These are phyloP conservation scores for Rallus crepitans DNA, from an alignment of 2,797 vertebrate genomes.

Conservation along the genomic window DNA sequence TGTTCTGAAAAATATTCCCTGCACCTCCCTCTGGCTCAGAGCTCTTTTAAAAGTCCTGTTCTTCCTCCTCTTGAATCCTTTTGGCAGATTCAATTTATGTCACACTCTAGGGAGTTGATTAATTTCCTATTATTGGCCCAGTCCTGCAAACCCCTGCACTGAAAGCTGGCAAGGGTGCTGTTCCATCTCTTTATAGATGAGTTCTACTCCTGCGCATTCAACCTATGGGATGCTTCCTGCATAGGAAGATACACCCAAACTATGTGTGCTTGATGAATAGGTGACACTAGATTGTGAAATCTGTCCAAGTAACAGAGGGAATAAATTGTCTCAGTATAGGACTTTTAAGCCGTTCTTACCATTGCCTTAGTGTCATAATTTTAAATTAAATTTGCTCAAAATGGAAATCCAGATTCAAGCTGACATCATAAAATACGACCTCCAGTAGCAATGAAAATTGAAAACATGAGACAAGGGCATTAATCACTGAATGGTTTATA, in stretches of 20 bases:
- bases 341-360: background rate
- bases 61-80: slow-evolving; percentile 16
- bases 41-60: background rate
- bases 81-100: background rate
- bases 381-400: slow-evolving; percentile 43
- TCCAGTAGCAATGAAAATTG: slow-evolving; percentile 39
- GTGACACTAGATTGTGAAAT: background rate
- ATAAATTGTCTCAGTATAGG: background rate
- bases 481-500: slow-evolving; percentile 29
- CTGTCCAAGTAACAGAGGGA: background rate
- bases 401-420: slow-evolving; percentile 32
- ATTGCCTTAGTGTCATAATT: slow-evolving; percentile 26
- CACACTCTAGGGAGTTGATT: background rate
- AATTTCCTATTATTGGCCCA: background rate
- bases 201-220: background rate
- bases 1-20: background rate
- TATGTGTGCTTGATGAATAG: background rate
- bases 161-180: background rate
- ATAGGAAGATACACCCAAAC: background rate
- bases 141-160: background rate
- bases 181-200: background rate
- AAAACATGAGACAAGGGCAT: slow-evolving; percentile 31
- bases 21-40: background rate
- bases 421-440: slow-evolving; percentile 39
- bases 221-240: background rate